These are phyloP conservation scores for Mayetiola destructor DNA, from an alignment of 2,888 invertebrate species.

Conservation along the genomic window DNA sequence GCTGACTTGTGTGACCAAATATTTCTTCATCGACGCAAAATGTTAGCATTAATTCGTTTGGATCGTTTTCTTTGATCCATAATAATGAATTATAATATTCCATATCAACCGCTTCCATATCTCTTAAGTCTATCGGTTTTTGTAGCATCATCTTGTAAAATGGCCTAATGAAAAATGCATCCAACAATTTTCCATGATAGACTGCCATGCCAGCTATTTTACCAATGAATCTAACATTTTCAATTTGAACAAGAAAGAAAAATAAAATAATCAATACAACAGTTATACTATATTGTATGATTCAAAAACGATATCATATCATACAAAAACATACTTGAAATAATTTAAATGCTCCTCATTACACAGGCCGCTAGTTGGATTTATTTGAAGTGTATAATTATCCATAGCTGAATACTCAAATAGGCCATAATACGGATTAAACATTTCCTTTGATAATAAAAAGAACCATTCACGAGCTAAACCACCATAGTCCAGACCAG, in stretches of 20 bases:
- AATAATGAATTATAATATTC: constrained; percentile 96
- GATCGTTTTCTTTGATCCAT: constrained; percentile 75
- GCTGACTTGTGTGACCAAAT: constrained; percentile 85
- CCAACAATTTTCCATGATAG: constrained; percentile 93
- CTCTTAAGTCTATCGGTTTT: constrained; percentile 82
- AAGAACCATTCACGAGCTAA: constrained; percentile 98
- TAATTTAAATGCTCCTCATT: constrained; percentile 97
- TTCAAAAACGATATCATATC: constrained; percentile 1
- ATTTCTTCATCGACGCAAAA: constrained; percentile 96
- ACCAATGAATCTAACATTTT: constrained; percentile 81
- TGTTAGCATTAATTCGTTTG: constrained; percentile 82
- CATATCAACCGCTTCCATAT: constrained; percentile 98
- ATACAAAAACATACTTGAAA: constrained; percentile 49
- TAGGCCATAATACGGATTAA: constrained; percentile 98
- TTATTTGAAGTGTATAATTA: constrained; percentile 97
- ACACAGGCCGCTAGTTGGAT: constrained; percentile 92
- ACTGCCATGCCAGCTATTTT: constrained; percentile 98
- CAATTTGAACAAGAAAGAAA: not conserved
- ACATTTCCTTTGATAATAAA: constrained; percentile 96
- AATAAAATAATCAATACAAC: not conserved
- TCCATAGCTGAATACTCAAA: constrained; percentile 99
- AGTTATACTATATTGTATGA: not conserved
- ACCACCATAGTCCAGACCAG: constrained; percentile 90
- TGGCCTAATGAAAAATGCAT: constrained; percentile 98
- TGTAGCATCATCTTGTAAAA: constrained; percentile 99